Percentiles rank a stretch among this genome's conserved stretches.
Conservation (phyloP, 2,797 vertebrate species). For the Masticophis lateralis region DNA sequence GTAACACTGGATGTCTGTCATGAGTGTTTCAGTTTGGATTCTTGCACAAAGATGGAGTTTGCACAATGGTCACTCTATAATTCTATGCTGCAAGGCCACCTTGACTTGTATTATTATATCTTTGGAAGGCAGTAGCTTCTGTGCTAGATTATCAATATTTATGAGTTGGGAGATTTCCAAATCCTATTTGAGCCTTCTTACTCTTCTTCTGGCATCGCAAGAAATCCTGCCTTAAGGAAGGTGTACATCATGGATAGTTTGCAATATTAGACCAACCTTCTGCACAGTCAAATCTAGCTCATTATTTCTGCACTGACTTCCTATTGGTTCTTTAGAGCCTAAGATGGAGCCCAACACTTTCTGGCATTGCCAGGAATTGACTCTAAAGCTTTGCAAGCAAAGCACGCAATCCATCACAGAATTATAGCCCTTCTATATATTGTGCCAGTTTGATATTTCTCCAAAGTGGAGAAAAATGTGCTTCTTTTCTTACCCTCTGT, state of each 20-base stretch:
- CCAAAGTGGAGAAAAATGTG: not conserved
- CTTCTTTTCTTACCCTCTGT: not conserved
- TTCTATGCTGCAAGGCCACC: not conserved
- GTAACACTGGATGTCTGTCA: not conserved
- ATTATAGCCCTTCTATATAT: not conserved
- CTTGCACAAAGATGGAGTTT: not conserved
- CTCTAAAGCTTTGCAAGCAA: not conserved
- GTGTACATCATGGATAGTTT: not conserved
- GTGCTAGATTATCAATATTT: not conserved
- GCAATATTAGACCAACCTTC: not conserved
- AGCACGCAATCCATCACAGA: not conserved
- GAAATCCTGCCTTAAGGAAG: not conserved
- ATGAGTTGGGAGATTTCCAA: not conserved
- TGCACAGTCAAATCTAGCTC: not conserved
- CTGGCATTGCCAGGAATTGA: not conserved
- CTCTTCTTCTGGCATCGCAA: not conserved
- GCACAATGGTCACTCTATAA: not conserved
- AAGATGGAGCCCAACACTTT: not conserved
- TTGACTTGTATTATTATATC: not conserved
- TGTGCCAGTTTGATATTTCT: not conserved
- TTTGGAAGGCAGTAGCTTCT: not conserved
- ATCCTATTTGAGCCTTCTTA: not conserved
- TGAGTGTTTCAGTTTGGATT: not conserved
- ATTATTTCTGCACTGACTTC: not conserved
- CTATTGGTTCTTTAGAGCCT: not conserved